A percentile compares a stretch with the other conserved stretches of the same genome.
These are phyloP conservation scores for Mesorhabditis sp. DNA, from an alignment of 2,888 invertebrate genomes.

Conservation along the genomic window DNA sequence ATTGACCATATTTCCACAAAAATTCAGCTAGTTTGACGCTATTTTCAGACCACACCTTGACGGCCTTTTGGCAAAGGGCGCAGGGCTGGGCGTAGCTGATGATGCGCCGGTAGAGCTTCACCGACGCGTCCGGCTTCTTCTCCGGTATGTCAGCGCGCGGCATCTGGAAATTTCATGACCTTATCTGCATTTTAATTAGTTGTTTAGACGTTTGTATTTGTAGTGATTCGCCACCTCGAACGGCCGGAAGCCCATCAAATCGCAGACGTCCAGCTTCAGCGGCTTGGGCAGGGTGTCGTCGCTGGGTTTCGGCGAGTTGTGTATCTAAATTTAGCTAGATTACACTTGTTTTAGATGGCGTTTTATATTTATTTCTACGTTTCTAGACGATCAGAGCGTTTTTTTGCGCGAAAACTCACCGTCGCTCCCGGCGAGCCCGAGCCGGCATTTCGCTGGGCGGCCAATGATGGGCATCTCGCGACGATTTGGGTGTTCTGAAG, in stretches of 20 bases:
- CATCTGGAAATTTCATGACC: background rate
- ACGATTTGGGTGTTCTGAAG: no score
- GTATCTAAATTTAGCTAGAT: no score
- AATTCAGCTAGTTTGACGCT: background rate
- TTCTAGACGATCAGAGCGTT: no score
- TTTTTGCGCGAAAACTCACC: no score
- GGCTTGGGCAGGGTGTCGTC: background rate
- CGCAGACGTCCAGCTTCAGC: background rate
- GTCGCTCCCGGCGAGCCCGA: no score
- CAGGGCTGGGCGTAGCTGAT: slow-evolving; percentile 3
- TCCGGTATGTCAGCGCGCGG: background rate
- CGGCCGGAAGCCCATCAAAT: background rate
- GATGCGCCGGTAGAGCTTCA: background rate
- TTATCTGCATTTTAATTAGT: background rate
- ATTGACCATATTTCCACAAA: background rate
- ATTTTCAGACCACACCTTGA: background rate
- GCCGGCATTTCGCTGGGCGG: no score
- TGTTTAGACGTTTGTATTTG: background rate
- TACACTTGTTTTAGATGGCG: no score
- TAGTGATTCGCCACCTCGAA: background rate
- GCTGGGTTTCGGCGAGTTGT: background rate
- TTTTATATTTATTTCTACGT: no score
- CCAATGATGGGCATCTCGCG: no score
- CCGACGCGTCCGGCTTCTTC: background rate
- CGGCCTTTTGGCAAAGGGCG: slow-evolving; percentile 6